Conservation (phyloP, 2,113 vertebrate genomes). For the Oncorhynchus tshawytscha region DNA sequence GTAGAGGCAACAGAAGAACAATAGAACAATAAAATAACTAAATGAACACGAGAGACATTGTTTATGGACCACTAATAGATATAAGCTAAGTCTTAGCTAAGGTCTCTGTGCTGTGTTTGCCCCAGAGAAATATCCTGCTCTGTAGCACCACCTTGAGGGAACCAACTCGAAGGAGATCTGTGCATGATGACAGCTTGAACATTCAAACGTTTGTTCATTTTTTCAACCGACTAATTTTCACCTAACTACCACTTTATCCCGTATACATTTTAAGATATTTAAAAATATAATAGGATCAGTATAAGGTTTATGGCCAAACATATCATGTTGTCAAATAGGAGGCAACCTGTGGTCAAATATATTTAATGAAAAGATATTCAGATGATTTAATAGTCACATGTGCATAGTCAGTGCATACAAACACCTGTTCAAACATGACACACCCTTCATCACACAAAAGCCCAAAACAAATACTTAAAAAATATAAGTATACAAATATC, state of each 20-base stretch:
- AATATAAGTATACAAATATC: conserved; percentile 20
- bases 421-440: conserved; percentile 60
- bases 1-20: conserved; percentile 28
- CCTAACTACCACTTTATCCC: no score
- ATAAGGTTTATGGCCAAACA: background rate
- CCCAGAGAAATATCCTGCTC: background rate
- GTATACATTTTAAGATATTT: no score
- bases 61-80: conserved; percentile 51
- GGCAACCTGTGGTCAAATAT: background rate
- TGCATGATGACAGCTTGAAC: no score
- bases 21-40: conserved; percentile 32
- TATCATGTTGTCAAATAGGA: background rate
- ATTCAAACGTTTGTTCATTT: no score
- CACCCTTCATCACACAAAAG: conserved; percentile 16
- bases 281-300: no score
- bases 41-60: conserved; percentile 48
- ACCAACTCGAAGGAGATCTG: no score
- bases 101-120: background rate
- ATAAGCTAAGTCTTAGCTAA: conserved; percentile 28
- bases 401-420: no score
- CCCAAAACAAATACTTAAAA: conserved; percentile 22
- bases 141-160: background rate
- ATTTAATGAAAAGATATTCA: conserved; percentile 9
- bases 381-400: conserved; percentile 11
- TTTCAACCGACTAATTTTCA: no score